A percentile compares a stretch with the other conserved stretches of the same genome.
Evolutionary conservation across 2,888 invertebrate genomes (phyloP).

Genomic region (Ophioninae sp.): DNA sequence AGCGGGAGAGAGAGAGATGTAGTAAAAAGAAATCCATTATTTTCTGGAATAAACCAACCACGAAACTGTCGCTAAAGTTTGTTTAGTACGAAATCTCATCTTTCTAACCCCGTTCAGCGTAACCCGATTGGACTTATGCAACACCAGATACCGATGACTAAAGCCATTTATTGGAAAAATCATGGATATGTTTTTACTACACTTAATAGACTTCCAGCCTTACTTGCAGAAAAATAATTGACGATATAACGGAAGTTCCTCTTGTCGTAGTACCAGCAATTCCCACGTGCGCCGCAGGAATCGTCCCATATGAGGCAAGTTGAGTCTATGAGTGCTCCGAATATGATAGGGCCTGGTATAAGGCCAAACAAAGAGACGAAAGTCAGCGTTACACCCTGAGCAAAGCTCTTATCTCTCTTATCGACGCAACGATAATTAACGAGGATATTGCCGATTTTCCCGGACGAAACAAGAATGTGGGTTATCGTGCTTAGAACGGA

Average conservation of each 20-base stretch:
- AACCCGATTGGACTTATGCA: too few species aligned
- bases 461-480: constrained; percentile 85
- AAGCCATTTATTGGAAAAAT: too few species aligned
- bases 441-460: constrained; percentile 85
- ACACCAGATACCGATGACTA: too few species aligned
- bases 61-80: too few species aligned
- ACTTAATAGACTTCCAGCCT: constrained; percentile 63
- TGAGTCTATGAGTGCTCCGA: constrained; percentile 86
- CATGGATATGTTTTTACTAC: too few species aligned
- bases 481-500: constrained; percentile 82
- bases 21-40: too few species aligned
- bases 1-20: background rate
- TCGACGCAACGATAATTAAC: constrained; percentile 86
- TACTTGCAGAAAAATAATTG: constrained; percentile 83
- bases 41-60: too few species aligned
- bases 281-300: constrained; percentile 84
- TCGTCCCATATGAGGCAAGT: constrained; percentile 87
- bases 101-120: too few species aligned
- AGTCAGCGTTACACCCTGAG: constrained; percentile 85
- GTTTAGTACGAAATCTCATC: too few species aligned
- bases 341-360: constrained; percentile 87
- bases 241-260: constrained; percentile 83
- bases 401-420: constrained; percentile 85
- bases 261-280: constrained; percentile 87
- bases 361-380: constrained; percentile 85